Conservation (phyloP, 2,888 invertebrate genomes). For the Trilocha varians region DNA sequence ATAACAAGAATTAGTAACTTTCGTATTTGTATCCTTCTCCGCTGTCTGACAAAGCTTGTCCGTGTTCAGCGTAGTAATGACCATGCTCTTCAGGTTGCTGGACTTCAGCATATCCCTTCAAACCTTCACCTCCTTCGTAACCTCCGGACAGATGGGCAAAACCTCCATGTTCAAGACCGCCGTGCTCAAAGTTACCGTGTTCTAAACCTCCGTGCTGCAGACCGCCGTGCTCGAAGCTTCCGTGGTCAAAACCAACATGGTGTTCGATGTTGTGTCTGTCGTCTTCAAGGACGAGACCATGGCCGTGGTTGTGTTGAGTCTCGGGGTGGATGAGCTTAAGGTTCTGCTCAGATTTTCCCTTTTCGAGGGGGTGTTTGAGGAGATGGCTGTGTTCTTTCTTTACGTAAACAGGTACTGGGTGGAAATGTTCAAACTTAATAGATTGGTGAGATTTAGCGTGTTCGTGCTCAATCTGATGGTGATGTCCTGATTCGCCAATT, state of each 20-base stretch:
- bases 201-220: slow-evolving; percentile 30
- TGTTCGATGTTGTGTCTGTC: slow-evolving; percentile 64
- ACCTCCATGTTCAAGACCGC: slow-evolving; percentile 22
- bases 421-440: slow-evolving; percentile 80
- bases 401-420: slow-evolving; percentile 79
- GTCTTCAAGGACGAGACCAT: slow-evolving; percentile 75
- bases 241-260: slow-evolving; percentile 31
- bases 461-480: slow-evolving; percentile 75
- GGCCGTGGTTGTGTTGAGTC: slow-evolving; percentile 71
- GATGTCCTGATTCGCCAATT: slow-evolving; percentile 68
- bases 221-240: slow-evolving; percentile 27
- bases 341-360: slow-evolving; percentile 75
- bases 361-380: slow-evolving; percentile 76
- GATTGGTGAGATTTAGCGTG: slow-evolving; percentile 81
- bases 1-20: slow-evolving; percentile 40
- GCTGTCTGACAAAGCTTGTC: slow-evolving; percentile 39
- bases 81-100: slow-evolving; percentile 45
- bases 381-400: slow-evolving; percentile 79
- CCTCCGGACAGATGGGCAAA: slow-evolving; percentile 20
- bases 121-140: slow-evolving; percentile 47
- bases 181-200: slow-evolving; percentile 30
- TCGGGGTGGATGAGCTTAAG: slow-evolving; percentile 76
- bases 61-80: slow-evolving; percentile 41
- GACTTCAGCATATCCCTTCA: slow-evolving; percentile 49
- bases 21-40: slow-evolving; percentile 57